A percentile compares a stretch with the other conserved stretches of the same genome.
phyloP scores from a whole-genome alignment of 1,140 invertebrate species.

The Physella acuta region DNA sequence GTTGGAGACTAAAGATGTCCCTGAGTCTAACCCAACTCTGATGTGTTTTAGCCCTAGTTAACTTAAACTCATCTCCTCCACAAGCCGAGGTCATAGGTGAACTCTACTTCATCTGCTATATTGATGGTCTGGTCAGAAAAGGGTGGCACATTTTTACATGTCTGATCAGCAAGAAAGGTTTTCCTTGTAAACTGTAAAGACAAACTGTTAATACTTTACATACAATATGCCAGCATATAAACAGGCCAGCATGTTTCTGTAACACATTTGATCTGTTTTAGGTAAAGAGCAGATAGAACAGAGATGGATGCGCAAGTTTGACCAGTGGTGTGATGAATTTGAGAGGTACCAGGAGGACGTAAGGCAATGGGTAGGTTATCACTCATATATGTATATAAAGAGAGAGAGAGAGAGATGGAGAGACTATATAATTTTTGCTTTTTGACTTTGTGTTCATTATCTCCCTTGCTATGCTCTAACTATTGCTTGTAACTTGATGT shows the following conservation, averaged over 20 bases:
- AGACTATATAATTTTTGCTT: background rate
- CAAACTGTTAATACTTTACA: too few species aligned
- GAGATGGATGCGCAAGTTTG: conserved; percentile 33
- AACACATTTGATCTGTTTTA: conserved; percentile 4
- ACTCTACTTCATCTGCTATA: too few species aligned
- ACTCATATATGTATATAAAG: background rate
- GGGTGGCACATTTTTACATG: too few species aligned
- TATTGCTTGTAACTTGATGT: background rate
- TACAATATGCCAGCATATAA: too few species aligned
- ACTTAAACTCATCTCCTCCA: too few species aligned
- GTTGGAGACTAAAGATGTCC: too few species aligned
- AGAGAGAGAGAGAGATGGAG: too few species aligned
- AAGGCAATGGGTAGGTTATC: conserved; percentile 27
- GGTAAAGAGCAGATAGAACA: conserved; percentile 33
- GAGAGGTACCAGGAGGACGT: conserved; percentile 32
- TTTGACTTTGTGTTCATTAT: background rate
- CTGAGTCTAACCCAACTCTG: too few species aligned
- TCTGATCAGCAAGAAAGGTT: background rate
- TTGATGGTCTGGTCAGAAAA: too few species aligned
- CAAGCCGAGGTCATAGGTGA: too few species aligned
- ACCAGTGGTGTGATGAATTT: conserved; percentile 36
- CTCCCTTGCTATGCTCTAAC: background rate
- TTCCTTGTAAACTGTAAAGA: background rate
- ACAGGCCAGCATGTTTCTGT: too few species aligned
- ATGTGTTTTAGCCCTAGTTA: too few species aligned